These are phyloP conservation scores for Nephrotoma flavescens DNA, from an alignment of 2,888 invertebrate genomes.

Conservation along the genomic window DNA sequence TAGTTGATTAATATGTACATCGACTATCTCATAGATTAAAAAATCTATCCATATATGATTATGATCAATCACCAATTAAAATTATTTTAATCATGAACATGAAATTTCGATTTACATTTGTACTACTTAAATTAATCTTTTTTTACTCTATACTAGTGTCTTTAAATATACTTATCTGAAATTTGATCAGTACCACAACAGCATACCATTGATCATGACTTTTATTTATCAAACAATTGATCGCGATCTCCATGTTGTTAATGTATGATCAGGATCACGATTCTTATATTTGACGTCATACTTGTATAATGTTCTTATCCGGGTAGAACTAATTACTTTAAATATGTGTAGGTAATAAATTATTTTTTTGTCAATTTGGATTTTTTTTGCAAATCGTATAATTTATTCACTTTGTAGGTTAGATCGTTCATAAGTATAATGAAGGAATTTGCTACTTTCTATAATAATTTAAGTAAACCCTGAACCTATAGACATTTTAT, in stretches of 20 bases:
- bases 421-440: no score
- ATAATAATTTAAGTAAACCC: no score
- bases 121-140: not conserved
- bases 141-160: no score
- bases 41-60: no score
- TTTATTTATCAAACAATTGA: not conserved
- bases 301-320: not conserved
- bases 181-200: not conserved
- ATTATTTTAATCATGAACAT: not conserved
- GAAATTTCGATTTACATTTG: not conserved
- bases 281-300: not conserved
- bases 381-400: no score
- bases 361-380: no score
- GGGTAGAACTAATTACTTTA: not conserved
- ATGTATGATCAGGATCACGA: not conserved
- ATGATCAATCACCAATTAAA: not conserved
- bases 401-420: no score
- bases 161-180: not conserved
- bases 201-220: not conserved
- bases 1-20: no score
- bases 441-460: no score
- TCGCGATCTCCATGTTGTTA: not conserved
- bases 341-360: no score
- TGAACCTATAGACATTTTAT: no score
- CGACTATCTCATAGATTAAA: no score